Base-by-base conservation (phyloP, 2,113 vertebrate species). In the Pomatostomus ruficeps region DNA sequence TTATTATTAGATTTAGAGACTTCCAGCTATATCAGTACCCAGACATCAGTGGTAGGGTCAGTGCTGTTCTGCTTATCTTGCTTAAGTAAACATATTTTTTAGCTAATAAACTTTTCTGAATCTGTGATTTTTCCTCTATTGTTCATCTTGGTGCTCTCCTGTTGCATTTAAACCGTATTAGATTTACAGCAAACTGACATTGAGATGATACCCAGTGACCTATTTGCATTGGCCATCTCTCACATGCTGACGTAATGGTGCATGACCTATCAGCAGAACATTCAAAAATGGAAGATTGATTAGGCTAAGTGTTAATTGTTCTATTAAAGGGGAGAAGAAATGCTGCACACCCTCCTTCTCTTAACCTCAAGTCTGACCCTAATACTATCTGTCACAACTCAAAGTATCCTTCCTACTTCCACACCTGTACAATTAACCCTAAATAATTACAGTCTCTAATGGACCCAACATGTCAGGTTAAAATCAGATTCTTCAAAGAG, bases 191-290 rank as follows among this genome's bases (percentile, higher is more conserved):
- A 86, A 88, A n/a, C 82, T 81, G 79, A 72, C 68, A 84, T 7
- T 81, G 83, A 96, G 61, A 57, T 88, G 83, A 78, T 68, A 94
- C 63, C 38, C 36, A 84, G 61, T 91, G 95, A 88, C 93, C 92
- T 91, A 73, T 93, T 96, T 97, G 91, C 93, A 95, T 95, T 92
- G 90, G 88, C 80, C 84, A 4, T 58, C 66, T 94, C 72, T 93
- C 89, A 89, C 88, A 89, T 46, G 55, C 92, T 97, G 96, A 97
- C 93, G 96, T 97, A 97, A 97, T 97, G 95, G 93, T 90, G 94
- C 93, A 92, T 95, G 95, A 97, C 95, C 96, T 89, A 82, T 54
- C 91, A 94, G 88, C 67, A 85, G 95, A 94, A 91, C 76, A 90
- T 87, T 87, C 40, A 86, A 85, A 85, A 95, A 91, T 88, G 46